A percentile compares a stretch with the other conserved stretches of the same genome.
These are phyloP conservation scores for Perccottus glenii DNA, from an alignment of 2,113 vertebrate genomes.

Conservation along the genomic window DNA sequence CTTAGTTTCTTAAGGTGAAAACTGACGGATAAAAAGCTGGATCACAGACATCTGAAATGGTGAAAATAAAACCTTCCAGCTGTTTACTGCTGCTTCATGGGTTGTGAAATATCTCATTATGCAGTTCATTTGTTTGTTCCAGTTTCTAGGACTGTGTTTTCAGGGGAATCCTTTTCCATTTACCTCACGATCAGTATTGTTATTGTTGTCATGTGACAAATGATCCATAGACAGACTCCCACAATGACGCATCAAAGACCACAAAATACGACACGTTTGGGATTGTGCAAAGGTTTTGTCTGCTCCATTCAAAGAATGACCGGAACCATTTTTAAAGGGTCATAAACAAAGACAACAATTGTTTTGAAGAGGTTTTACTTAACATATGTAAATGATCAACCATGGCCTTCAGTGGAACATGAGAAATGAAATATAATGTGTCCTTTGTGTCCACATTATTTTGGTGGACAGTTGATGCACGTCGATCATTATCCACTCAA, in stretches of 20 bases:
- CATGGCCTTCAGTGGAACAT: constrained; percentile 40
- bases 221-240: constrained; percentile 36
- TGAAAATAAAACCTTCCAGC: constrained; percentile 1
- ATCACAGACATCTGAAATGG: not conserved
- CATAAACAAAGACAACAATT: constrained; percentile 57
- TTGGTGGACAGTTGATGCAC: constrained; percentile 12
- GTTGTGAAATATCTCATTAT: constrained; percentile 5
- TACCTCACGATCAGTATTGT: constrained; percentile 19
- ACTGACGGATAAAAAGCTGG: not conserved
- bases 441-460: too few relatives aligned
- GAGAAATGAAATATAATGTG: constrained; percentile 20
- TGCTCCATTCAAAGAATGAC: constrained; percentile 34
- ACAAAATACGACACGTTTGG: constrained; percentile 43
- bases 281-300: constrained; percentile 58
- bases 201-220: constrained; percentile 42
- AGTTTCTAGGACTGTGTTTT: not conserved
- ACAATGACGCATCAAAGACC: constrained; percentile 37
- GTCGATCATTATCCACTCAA: constrained; percentile 18
- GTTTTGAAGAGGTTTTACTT: constrained; percentile 33
- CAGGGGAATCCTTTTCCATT: constrained; percentile 20
- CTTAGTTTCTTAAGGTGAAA: not conserved
- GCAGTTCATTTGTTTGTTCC: not conserved
- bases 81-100: constrained; percentile 15
- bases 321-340: constrained; percentile 21
- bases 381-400: constrained; percentile 44